A percentile compares a stretch with the other conserved stretches of the same genome.
These are phyloP conservation scores for Gnathonemus echidnorhynchus DNA, from an alignment of 2,113 vertebrate species.

Conservation along the genomic window DNA sequence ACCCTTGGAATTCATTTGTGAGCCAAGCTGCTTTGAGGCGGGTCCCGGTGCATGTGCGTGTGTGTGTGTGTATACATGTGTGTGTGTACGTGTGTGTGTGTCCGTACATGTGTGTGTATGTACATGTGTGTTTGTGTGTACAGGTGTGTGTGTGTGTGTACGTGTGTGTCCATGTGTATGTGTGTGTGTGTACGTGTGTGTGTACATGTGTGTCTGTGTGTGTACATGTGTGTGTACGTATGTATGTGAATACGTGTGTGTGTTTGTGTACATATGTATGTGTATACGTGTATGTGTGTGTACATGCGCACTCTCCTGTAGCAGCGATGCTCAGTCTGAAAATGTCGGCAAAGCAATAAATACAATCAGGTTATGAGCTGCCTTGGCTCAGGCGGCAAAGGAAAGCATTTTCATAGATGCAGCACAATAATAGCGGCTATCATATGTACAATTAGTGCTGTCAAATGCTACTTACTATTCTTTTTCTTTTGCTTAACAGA, in stretches of 20 bases:
- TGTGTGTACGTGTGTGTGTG: conserved; percentile 28
- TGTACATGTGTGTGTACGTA: too few species aligned
- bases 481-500: conserved; percentile 44
- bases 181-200: conserved; percentile 30
- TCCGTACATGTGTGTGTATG: conserved; percentile 19
- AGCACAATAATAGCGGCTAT: conserved; percentile 84
- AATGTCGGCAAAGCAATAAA: conserved; percentile 84
- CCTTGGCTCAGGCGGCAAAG: conserved; percentile 70
- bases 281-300: conserved; percentile 54
- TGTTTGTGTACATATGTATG: too few species aligned
- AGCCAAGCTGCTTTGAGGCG: not conserved
- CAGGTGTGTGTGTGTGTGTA: conserved; percentile 46
- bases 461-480: conserved; percentile 68
- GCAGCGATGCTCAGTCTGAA: conserved; percentile 78
- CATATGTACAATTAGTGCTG: conserved; percentile 76
- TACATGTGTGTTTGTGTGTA: conserved; percentile 36
- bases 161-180: conserved; percentile 52
- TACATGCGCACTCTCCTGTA: conserved; percentile 72
- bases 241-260: too few species aligned
- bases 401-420: conserved; percentile 71
- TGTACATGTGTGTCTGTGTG: conserved; percentile 52
- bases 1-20: not conserved
- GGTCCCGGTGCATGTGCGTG: conserved; percentile 30
- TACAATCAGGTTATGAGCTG: conserved; percentile 81
- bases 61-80: not conserved